phyloP scores from a whole-genome alignment of 2,888 invertebrate species.

The Leptinotarsa tumamoca region DNA sequence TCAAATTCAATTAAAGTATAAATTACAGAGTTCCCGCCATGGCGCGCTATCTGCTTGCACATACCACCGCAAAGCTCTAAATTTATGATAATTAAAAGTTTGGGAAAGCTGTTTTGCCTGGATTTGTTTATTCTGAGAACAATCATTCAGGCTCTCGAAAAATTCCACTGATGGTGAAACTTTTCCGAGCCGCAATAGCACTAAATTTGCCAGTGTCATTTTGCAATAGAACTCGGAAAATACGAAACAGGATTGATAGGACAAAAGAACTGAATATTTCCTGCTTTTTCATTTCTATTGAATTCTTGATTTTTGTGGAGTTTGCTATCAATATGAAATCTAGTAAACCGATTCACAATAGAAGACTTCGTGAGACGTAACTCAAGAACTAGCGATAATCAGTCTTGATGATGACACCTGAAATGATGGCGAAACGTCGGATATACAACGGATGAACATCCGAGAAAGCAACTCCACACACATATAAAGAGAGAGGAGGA shows the following conservation, averaged over 20 bases:
- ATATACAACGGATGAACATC: no score
- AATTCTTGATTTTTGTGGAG: no score
- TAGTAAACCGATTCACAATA: no score
- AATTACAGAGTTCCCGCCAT: conserved; percentile 7
- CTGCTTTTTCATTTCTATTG: no score
- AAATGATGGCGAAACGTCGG: no score
- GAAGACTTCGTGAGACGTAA: no score
- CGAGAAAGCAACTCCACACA: no score
- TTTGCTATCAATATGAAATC: no score
- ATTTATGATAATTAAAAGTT: conserved; percentile 40
- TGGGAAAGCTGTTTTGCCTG: conserved; percentile 13
- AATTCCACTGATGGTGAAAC: neutral
- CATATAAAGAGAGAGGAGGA: no score
- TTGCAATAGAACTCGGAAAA: neutral
- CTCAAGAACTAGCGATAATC: no score
- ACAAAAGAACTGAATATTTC: no score
- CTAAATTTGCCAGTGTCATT: neutral
- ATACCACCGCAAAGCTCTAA: conserved; percentile 24
- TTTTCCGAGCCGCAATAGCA: neutral
- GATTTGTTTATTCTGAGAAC: conserved; percentile 10
- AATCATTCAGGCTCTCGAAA: conserved; percentile 16
- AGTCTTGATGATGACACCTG: no score
- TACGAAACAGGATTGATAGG: neutral
- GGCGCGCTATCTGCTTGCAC: conserved; percentile 5
- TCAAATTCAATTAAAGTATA: conserved; percentile 33